Evolutionary conservation across 2,888 invertebrate genomes (phyloP).

Genomic region (Drosophila meridiana): DNA sequence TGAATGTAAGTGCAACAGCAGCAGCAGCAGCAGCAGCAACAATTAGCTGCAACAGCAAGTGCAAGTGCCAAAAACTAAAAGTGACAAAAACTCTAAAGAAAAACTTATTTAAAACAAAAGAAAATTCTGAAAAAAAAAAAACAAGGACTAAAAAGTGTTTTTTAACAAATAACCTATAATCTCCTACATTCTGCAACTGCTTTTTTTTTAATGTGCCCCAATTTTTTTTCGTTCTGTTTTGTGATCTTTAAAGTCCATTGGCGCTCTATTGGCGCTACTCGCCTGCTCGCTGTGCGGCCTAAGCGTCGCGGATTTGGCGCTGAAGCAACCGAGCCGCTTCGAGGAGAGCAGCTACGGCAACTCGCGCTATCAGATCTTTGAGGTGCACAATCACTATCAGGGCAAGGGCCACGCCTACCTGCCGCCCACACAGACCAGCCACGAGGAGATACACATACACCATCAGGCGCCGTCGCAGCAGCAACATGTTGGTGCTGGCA

Average conservation of each 20-base stretch:
- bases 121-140: background rate
- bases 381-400: conserved; percentile 76
- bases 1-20: conserved; percentile 78
- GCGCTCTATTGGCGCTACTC: conserved; percentile 64
- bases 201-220: conserved; percentile 22
- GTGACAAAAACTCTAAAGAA: background rate
- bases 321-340: conserved; percentile 55
- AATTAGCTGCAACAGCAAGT: conserved; percentile 17
- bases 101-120: background rate
- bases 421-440: conserved; percentile 46
- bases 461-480: conserved; percentile 36
- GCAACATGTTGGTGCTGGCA: conserved; percentile 29
- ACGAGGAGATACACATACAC: conserved; percentile 63
- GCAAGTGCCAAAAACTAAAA: conserved; percentile 27
- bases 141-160: conserved; percentile 20
- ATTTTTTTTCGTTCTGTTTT: background rate
- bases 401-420: conserved; percentile 49
- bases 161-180: background rate
- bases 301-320: conserved; percentile 70
- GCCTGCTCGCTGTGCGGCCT: conserved; percentile 52
- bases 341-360: conserved; percentile 72
- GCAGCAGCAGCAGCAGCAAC: conserved; percentile 5
- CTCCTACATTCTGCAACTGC: background rate
- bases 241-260: conserved; percentile 44
- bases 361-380: conserved; percentile 74